phyloP scores from a whole-genome alignment of 2,113 vertebrate genomes.

The Uropsilus gracilis region DNA sequence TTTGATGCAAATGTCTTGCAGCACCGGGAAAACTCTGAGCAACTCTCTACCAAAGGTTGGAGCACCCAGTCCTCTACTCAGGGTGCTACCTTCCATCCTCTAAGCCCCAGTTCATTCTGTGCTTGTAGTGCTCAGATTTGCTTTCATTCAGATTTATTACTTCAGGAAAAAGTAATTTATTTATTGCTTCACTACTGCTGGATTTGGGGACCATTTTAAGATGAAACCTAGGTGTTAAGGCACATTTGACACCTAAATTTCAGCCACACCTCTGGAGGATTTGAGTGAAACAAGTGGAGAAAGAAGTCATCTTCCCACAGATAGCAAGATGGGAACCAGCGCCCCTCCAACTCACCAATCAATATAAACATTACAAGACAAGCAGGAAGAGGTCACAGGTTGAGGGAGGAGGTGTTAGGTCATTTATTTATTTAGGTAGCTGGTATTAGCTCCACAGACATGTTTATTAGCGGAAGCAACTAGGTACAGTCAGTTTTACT shows the following conservation, averaged over 20 bases:
- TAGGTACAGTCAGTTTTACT: background rate
- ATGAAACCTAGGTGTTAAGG: slow-evolving; percentile 9
- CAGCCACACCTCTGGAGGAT: background rate
- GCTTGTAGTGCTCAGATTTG: background rate
- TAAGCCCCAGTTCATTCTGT: background rate
- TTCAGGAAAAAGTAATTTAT: background rate
- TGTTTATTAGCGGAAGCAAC: slow-evolving; percentile 24
- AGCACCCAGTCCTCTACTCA: background rate
- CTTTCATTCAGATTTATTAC: slow-evolving; percentile 30
- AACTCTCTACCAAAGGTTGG: background rate
- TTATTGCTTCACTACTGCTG: background rate
- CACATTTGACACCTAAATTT: background rate
- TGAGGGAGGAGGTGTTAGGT: background rate
- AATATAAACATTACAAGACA: background rate
- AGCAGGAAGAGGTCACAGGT: background rate
- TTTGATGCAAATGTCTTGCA: slow-evolving; percentile 33
- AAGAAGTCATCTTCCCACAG: background rate
- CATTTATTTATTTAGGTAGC: slow-evolving; percentile 2
- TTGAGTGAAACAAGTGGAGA: background rate
- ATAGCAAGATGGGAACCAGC: background rate
- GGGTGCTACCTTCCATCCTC: background rate
- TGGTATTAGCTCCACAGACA: background rate
- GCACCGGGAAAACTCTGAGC: background rate
- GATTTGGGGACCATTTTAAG: background rate
- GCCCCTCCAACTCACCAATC: background rate